Percentiles rank a stretch among this genome's conserved stretches.
phyloP scores from a whole-genome alignment of 2,888 invertebrate species.

The Polylopha cassiicola region DNA sequence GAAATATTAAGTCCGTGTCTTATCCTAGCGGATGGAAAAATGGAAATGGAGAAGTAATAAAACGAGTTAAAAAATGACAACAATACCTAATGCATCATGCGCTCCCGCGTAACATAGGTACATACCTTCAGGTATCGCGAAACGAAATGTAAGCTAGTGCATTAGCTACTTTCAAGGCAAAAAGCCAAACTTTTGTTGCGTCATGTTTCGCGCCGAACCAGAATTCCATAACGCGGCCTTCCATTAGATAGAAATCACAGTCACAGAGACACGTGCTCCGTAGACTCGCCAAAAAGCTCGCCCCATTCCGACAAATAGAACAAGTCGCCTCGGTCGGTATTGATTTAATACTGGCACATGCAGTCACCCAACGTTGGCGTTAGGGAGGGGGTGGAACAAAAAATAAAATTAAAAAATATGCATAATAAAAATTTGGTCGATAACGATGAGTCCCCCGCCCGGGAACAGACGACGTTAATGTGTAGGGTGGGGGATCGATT shows the following conservation, averaged over 20 bases:
- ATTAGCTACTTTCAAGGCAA: slow-evolving; percentile 20
- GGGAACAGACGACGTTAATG: slow-evolving; percentile 24
- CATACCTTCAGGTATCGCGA: slow-evolving; percentile 1
- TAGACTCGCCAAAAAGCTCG: slow-evolving; percentile 38
- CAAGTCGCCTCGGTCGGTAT: slow-evolving; percentile 34
- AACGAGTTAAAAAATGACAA: too few relatives aligned
- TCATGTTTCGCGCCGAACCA: slow-evolving; percentile 20
- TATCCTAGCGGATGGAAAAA: too few relatives aligned
- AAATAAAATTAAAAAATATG: slow-evolving; percentile 31
- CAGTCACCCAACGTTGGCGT: slow-evolving; percentile 32
- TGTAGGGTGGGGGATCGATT: slow-evolving; percentile 33
- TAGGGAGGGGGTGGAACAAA: slow-evolving; percentile 29
- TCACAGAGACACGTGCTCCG: slow-evolving; percentile 30
- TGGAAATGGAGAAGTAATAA: too few relatives aligned
- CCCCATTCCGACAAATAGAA: slow-evolving; percentile 45
- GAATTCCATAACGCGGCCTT: slow-evolving; percentile 26
- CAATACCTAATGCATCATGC: too few relatives aligned
- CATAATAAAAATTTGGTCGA: slow-evolving; percentile 32
- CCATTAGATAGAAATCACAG: slow-evolving; percentile 27
- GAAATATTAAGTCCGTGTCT: too few relatives aligned
- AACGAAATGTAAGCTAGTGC: slow-evolving; percentile 11
- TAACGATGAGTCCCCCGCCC: slow-evolving; percentile 28
- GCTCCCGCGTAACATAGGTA: too few relatives aligned
- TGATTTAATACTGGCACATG: slow-evolving; percentile 29
- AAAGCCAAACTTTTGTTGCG: slow-evolving; percentile 20